Conservation (phyloP, 2,888 invertebrate species). For the Campopleginae sp. region DNA sequence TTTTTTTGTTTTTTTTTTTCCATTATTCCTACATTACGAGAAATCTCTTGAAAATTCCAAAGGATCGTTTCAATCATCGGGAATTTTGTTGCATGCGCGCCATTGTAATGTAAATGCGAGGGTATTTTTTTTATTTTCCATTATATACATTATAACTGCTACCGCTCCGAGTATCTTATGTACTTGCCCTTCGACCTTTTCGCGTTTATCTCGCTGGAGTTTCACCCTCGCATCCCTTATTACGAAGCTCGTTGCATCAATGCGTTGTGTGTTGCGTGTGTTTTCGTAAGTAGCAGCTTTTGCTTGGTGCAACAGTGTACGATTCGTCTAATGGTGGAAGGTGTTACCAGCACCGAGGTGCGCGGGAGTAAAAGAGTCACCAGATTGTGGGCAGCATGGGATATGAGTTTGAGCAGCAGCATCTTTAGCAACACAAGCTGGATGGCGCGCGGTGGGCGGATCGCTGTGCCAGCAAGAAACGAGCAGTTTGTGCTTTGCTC, state of each 20-base stretch:
- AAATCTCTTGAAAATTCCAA: conserved; percentile 48
- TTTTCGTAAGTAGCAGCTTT: neutral
- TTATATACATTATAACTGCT: conserved; percentile 56
- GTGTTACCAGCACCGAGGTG: conserved; percentile 52
- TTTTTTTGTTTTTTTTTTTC: neutral
- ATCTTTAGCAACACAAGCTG: conserved; percentile 34
- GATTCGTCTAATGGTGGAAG: conserved; percentile 63
- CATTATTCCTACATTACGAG: conserved; percentile 13
- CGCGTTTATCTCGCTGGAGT: conserved; percentile 59
- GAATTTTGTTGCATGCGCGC: conserved; percentile 55
- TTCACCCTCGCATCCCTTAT: conserved; percentile 38
- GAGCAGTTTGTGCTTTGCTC: conserved; percentile 52
- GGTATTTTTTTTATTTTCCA: conserved; percentile 20
- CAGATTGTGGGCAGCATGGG: conserved; percentile 43
- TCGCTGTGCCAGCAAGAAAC: conserved; percentile 51
- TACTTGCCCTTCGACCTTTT: conserved; percentile 58
- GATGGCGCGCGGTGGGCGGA: conserved; percentile 60
- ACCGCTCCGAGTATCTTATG: conserved; percentile 50
- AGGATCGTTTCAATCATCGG: conserved; percentile 64
- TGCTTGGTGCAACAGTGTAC: conserved; percentile 27
- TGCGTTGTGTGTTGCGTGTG: conserved; percentile 29
- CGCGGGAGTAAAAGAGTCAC: conserved; percentile 59
- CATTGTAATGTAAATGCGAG: conserved; percentile 41
- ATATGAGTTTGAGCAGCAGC: conserved; percentile 52
- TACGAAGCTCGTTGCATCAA: conserved; percentile 39